Percentiles rank a stretch among this genome's conserved stretches.
phyloP scores from a whole-genome alignment of 1,140 invertebrate species.

The Tetramorium simillimum region DNA sequence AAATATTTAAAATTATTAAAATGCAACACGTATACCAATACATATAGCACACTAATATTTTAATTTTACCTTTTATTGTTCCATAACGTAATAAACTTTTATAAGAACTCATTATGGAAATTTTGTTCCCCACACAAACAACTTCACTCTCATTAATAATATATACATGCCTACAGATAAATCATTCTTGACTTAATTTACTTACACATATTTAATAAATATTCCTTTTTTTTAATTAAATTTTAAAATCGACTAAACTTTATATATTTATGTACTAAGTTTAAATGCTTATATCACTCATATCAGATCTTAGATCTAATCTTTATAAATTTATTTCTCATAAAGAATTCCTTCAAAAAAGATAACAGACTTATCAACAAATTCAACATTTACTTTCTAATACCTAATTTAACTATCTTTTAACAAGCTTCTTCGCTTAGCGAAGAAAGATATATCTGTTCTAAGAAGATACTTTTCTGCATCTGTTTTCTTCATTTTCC shows the following conservation, averaged over 20 bases:
- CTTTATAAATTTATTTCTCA: background rate
- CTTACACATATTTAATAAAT: slow-evolving; percentile 4
- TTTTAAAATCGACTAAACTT: background rate
- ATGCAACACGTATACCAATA: background rate
- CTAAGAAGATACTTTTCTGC: background rate
- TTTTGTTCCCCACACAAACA: background rate
- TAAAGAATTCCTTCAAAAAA: slow-evolving; percentile 8
- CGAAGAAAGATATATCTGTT: background rate
- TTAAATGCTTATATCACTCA: slow-evolving; percentile 6
- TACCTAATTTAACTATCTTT: background rate
- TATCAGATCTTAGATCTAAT: background rate
- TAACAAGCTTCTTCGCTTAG: background rate
- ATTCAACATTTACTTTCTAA: slow-evolving; percentile 11
- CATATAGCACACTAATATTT: background rate
- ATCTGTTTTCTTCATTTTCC: slow-evolving; percentile 2
- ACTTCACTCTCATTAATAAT: background rate
- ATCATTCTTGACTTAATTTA: background rate
- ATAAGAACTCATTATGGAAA: background rate
- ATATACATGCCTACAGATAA: background rate
- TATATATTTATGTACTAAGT: background rate
- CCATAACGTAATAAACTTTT: background rate
- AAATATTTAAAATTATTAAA: slow-evolving; percentile 12
- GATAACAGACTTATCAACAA: slow-evolving; percentile 28
- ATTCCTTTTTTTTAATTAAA: background rate
- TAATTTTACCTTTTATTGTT: background rate